phyloP scores from a whole-genome alignment of 2,113 vertebrate species.

The Semnornis frantzii region DNA sequence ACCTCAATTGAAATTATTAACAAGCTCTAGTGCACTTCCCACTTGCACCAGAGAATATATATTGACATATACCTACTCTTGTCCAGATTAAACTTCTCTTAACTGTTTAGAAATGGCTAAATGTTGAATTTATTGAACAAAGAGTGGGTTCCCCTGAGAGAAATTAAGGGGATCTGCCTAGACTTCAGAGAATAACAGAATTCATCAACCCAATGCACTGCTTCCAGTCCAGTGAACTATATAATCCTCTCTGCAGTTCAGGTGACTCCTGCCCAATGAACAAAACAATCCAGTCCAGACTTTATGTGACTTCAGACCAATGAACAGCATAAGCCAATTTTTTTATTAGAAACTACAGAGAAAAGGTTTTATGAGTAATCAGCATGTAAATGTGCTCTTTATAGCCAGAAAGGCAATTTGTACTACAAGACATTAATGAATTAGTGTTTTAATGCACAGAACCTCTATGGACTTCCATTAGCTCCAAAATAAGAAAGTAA shows the following conservation, averaged over 20 bases:
- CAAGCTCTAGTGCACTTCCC: not conserved
- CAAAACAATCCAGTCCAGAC: slow-evolving; percentile 39
- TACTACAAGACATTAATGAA: not conserved
- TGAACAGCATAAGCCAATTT: not conserved
- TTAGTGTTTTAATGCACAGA: not conserved
- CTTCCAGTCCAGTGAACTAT: slow-evolving; percentile 1
- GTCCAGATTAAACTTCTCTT: not conserved
- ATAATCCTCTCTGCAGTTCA: slow-evolving; percentile 41
- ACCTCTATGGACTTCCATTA: not conserved
- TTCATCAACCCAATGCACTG: not conserved
- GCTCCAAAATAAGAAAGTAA: not conserved
- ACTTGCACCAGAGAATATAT: not conserved
- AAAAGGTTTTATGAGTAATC: not conserved
- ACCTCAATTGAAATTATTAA: slow-evolving; percentile 28
- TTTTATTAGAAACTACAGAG: not conserved
- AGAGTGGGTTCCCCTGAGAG: not conserved
- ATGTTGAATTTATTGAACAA: not conserved
- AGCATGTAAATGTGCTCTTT: not conserved
- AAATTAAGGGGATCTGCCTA: not conserved
- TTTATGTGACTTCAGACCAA: slow-evolving; percentile 4
- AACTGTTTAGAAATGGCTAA: not conserved
- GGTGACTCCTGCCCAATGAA: slow-evolving; percentile 5
- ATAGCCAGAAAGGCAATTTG: not conserved
- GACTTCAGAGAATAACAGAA: not conserved
- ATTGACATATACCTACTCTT: not conserved